A percentile compares a stretch with the other conserved stretches of the same genome.
These are phyloP conservation scores for Diaprepes abbreviatus DNA, from an alignment of 2,888 invertebrate species.

Conservation along the genomic window DNA sequence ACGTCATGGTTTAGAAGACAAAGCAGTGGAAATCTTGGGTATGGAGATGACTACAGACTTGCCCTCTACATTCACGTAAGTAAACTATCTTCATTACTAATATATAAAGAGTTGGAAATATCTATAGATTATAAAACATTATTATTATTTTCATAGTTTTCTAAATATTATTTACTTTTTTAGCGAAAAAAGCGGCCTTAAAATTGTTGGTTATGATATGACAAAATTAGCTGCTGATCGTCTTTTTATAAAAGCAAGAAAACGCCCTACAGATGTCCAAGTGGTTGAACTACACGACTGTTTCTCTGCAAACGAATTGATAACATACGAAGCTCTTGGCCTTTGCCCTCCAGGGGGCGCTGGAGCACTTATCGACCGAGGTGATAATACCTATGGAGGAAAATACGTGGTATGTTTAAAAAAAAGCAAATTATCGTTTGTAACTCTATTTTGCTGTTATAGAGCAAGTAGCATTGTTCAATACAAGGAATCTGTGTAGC, in stretches of 20 bases:
- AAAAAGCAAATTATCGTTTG: too few relatives aligned
- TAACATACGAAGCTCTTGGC: constrained; percentile 97
- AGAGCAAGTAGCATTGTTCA: too few relatives aligned
- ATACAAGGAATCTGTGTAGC: too few relatives aligned
- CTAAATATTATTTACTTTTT: constrained; percentile 65
- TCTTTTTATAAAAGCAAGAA: constrained; percentile 81
- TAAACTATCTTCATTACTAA: too few relatives aligned
- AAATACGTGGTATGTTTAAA: constrained; percentile 72
- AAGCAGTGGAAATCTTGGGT: constrained; percentile 95
- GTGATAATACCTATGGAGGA: constrained; percentile 98
- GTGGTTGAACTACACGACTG: constrained; percentile 98
- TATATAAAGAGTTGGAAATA: too few relatives aligned
- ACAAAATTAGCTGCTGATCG: constrained; percentile 84
- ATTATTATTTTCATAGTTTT: too few relatives aligned
- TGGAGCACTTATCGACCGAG: constrained; percentile 91
- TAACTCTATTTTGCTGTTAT: too few relatives aligned
- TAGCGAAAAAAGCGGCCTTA: constrained; percentile 83
- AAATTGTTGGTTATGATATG: constrained; percentile 93
- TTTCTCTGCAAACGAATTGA: constrained; percentile 96
- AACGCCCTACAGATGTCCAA: constrained; percentile 86
- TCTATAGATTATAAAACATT: too few relatives aligned
- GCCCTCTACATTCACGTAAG: constrained; percentile 75
- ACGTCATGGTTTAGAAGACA: constrained; percentile 82
- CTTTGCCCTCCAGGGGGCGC: constrained; percentile 92
- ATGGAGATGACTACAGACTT: constrained; percentile 98